Evolutionary conservation across 2,888 invertebrate species (phyloP).

Genomic region (Dioctria rufipes): DNA sequence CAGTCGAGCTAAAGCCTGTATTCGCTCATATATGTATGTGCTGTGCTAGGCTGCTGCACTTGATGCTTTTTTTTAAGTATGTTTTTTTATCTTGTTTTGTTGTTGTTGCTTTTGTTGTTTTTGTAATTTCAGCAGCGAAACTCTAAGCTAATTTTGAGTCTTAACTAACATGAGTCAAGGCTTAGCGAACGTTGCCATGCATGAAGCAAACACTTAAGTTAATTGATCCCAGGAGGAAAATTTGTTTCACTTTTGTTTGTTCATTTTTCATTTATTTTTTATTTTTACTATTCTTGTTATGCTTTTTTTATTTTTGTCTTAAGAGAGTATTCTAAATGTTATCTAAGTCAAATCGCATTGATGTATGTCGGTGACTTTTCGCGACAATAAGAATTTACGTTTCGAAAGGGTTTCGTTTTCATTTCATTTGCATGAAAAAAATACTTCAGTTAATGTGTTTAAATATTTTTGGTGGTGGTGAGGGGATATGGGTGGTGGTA

Average conservation of each 20-base stretch:
- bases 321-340: no score
- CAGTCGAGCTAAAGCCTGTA: neutral
- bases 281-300: no score
- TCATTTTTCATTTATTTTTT: neutral
- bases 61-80: neutral
- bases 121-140: slow-evolving; percentile 14
- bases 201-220: slow-evolving; percentile 22
- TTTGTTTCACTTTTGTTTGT: slow-evolving; percentile 7
- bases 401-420: no score
- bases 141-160: slow-evolving; percentile 19
- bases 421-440: no score
- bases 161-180: slow-evolving; percentile 27
- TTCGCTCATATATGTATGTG: neutral
- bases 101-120: neutral
- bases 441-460: no score
- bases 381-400: no score
- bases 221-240: slow-evolving; percentile 19
- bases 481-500: no score
- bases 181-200: slow-evolving; percentile 16
- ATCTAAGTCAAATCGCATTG: no score
- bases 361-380: no score
- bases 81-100: neutral
- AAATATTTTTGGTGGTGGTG: no score
- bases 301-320: no score
- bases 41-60: neutral